These are phyloP conservation scores for Tinea semifulvella DNA, from an alignment of 2,888 invertebrate genomes.

Conservation along the genomic window DNA sequence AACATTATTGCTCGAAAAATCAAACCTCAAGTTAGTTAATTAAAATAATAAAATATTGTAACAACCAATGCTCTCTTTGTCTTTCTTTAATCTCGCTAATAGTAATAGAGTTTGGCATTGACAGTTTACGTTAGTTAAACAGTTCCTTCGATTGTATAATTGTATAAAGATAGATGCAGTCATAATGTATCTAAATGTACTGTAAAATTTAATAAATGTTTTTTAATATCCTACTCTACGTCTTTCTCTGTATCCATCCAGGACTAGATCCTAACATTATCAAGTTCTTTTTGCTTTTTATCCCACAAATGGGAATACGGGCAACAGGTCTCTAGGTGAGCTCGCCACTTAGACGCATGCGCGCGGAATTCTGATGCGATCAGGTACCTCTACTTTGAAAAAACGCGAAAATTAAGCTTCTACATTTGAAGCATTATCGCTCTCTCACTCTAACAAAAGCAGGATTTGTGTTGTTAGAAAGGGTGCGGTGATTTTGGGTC, in stretches of 20 bases:
- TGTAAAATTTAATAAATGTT: too few relatives aligned
- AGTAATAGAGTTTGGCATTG: too few relatives aligned
- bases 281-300: slow-evolving; percentile 53
- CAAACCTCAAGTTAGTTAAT: too few relatives aligned
- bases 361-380: slow-evolving; percentile 56
- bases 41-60: too few relatives aligned
- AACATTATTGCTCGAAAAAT: too few relatives aligned
- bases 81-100: too few relatives aligned
- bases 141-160: neutral
- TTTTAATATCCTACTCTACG: slow-evolving; percentile 27
- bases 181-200: too few relatives aligned
- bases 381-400: slow-evolving; percentile 30
- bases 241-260: slow-evolving; percentile 25
- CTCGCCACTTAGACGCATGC: slow-evolving; percentile 20
- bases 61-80: too few relatives aligned
- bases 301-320: slow-evolving; percentile 56
- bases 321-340: slow-evolving; percentile 66
- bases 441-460: neutral
- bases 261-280: slow-evolving; percentile 56
- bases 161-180: too few relatives aligned
- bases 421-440: neutral
- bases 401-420: neutral
- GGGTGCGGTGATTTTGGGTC: neutral
- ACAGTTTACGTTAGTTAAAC: too few relatives aligned
- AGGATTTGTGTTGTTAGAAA: neutral